phyloP scores from a whole-genome alignment of 2,797 vertebrate species.

The Bucorvus abyssinicus region DNA sequence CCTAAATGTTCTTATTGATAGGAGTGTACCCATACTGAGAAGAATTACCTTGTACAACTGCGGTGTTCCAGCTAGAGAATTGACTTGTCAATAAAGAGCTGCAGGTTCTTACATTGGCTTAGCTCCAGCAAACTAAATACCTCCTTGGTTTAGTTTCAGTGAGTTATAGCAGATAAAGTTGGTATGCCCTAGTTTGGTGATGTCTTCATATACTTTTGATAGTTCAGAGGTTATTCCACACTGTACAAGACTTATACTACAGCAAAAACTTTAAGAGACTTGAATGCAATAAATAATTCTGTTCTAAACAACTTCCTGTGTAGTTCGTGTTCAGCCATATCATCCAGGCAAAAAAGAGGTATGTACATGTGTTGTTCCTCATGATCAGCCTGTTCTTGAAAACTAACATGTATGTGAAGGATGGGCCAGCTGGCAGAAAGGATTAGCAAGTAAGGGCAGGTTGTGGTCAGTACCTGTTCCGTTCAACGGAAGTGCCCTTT shows the following conservation, averaged over 20 bases:
- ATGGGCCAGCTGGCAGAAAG: background rate
- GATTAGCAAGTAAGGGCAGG: background rate
- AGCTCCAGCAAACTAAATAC: background rate
- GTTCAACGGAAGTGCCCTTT: background rate
- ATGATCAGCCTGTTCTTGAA: background rate
- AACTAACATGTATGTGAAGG: background rate
- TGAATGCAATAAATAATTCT: background rate
- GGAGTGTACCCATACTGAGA: background rate
- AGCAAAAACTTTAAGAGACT: background rate
- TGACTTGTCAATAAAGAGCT: background rate
- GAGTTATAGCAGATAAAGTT: background rate
- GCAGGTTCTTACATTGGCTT: background rate
- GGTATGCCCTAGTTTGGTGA: background rate
- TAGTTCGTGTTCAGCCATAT: background rate
- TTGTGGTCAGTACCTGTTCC: background rate
- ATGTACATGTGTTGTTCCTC: background rate
- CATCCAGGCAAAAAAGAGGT: background rate
- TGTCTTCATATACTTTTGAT: background rate
- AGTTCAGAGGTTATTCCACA: background rate
- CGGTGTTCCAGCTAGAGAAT: background rate
- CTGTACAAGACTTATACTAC: background rate
- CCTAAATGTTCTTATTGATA: background rate
- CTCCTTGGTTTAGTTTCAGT: background rate
- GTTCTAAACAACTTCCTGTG: background rate
- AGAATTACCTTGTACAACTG: background rate